A percentile compares a stretch with the other conserved stretches of the same genome.
Evolutionary conservation across 2,113 vertebrate genomes (phyloP).

Genomic region (Hyla sarda): DNA sequence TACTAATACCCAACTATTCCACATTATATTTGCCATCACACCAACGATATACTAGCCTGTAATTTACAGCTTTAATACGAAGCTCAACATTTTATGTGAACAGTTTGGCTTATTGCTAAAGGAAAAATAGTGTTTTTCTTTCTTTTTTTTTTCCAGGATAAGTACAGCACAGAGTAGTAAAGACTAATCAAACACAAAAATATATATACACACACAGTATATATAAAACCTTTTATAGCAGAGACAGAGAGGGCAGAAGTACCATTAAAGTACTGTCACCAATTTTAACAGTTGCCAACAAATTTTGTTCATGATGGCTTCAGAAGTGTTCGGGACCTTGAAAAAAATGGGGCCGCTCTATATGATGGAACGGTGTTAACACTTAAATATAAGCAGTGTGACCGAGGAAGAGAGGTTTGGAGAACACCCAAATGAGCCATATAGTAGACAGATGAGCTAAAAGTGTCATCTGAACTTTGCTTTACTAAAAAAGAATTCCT

Average conservation of each 20-base stretch:
- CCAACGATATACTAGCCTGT: too few species aligned
- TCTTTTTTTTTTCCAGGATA: too few species aligned
- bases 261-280: background rate
- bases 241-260: background rate
- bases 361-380: conserved; percentile 1
- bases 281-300: conserved; percentile 21
- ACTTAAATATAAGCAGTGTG: background rate
- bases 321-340: conserved; percentile 1
- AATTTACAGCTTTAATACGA: too few species aligned
- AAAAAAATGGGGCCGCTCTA: background rate
- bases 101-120: too few species aligned
- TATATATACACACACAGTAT: background rate
- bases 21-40: too few species aligned
- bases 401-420: conserved; percentile 4
- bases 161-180: background rate
- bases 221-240: background rate
- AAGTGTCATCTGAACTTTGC: conserved; percentile 2
- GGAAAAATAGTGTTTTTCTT: too few species aligned
- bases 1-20: too few species aligned
- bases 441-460: conserved; percentile 21
- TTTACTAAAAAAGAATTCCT: background rate
- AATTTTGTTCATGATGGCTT: conserved; percentile 9
- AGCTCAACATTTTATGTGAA: too few species aligned
- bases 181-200: background rate
- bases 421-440: conserved; percentile 26